Evolutionary conservation across 2,888 invertebrate species (phyloP).

Genomic region (Scaptomyza cyrtandrae): DNA sequence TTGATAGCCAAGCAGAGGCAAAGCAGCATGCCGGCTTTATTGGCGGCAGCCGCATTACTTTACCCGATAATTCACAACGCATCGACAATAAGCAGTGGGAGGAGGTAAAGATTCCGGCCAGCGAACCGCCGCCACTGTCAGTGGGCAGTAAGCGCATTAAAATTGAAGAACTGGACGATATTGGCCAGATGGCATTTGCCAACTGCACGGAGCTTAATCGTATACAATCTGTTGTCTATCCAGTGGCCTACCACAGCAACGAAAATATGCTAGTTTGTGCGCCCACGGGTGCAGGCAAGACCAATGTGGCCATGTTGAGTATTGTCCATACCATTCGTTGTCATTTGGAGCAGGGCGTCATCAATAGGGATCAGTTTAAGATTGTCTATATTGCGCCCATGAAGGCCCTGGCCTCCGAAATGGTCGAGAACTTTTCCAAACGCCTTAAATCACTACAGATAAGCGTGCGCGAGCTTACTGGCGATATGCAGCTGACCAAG

Average conservation of each 20-base stretch:
- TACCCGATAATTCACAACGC: conserved; percentile 92
- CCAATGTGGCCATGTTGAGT: conserved; percentile 97
- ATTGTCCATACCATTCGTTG: conserved; percentile 96
- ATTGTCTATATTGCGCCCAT: conserved; percentile 99
- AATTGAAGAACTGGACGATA: conserved; percentile 87
- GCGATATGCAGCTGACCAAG: conserved; percentile 98
- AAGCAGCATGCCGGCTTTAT: conserved; percentile 89
- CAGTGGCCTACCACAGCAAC: conserved; percentile 97
- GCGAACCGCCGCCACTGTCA: conserved; percentile 86
- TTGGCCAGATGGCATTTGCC: conserved; percentile 95
- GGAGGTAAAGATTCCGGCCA: conserved; percentile 93
- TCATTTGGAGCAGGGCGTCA: conserved; percentile 91
- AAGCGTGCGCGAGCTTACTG: conserved; percentile 95
- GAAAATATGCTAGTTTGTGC: conserved; percentile 99
- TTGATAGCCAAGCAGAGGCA: conserved; percentile 90
- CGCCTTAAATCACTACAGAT: conserved; percentile 92
- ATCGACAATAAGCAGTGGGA: conserved; percentile 91
- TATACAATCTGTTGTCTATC: conserved; percentile 98
- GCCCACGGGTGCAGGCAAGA: conserved; percentile 99
- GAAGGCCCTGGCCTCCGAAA: conserved; percentile 99
- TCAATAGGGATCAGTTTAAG: conserved; percentile 97
- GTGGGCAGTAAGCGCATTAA: conserved; percentile 88
- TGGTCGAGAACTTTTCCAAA: conserved; percentile 96
- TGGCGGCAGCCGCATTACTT: conserved; percentile 90
- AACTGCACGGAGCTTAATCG: conserved; percentile 94